Evolutionary conservation across 2,797 vertebrate genomes (phyloP).

Genomic region (Chaetodon trifasciatus): DNA sequence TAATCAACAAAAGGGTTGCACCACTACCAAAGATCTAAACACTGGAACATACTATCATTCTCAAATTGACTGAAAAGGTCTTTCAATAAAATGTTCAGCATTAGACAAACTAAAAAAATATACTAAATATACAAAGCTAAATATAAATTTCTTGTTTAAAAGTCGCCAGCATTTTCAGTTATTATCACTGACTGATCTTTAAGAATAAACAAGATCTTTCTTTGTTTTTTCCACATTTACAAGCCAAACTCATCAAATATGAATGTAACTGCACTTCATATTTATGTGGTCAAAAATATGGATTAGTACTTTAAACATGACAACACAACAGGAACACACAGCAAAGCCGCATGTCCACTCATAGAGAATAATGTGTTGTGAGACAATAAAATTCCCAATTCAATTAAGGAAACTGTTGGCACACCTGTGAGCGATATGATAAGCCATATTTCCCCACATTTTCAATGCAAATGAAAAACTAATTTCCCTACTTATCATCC

Average conservation of each 20-base stretch:
- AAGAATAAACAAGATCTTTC: neutral
- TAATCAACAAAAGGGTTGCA: neutral
- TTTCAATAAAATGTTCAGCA: too few relatives aligned
- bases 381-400: conserved; percentile 48
- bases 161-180: neutral
- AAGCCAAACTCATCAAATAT: neutral
- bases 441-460: conserved; percentile 54
- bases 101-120: too few relatives aligned
- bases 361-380: conserved; percentile 32
- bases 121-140: too few relatives aligned
- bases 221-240: neutral
- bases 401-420: conserved; percentile 66
- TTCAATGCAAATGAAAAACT: conserved; percentile 70
- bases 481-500: conserved; percentile 58
- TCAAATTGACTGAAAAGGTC: too few relatives aligned
- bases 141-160: too few relatives aligned
- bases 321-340: conserved; percentile 15
- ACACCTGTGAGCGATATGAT: conserved; percentile 46
- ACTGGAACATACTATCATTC: too few relatives aligned
- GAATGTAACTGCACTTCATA: neutral
- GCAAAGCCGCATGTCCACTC: conserved; percentile 5
- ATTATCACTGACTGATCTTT: too few relatives aligned
- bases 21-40: neutral
- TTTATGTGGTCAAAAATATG: neutral
- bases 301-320: neutral